Conservation (phyloP, 2,113 vertebrate genomes). For the Dissostichus mawsoni region DNA sequence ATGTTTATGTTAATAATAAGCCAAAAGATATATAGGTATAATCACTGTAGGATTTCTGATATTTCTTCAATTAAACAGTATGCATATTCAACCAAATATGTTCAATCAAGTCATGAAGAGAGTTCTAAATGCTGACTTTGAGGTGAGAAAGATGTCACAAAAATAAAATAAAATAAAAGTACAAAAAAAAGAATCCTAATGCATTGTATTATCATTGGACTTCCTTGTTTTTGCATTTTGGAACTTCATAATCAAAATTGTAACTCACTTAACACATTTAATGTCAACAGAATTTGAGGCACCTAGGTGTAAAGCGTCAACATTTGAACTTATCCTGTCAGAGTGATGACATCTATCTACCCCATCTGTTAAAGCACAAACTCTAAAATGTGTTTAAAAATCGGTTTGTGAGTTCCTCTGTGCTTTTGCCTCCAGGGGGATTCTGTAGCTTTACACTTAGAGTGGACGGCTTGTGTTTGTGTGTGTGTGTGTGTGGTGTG, state of each 20-base stretch:
- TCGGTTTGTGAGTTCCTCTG: neutral
- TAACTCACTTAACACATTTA: neutral
- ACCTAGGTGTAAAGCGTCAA: neutral
- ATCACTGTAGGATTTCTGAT: neutral
- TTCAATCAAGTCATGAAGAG: neutral
- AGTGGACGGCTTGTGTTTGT: constrained; percentile 10
- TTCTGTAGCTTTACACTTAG: neutral
- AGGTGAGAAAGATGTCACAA: neutral
- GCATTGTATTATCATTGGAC: neutral
- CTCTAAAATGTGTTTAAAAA: neutral
- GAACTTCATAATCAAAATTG: neutral
- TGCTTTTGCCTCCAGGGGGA: constrained; percentile 2
- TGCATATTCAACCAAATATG: neutral
- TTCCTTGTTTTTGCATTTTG: too few relatives aligned
- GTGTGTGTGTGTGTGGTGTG: neutral
- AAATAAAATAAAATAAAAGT: neutral
- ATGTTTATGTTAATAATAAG: neutral
- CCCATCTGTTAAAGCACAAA: neutral
- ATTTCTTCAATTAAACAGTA: neutral
- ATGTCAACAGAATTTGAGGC: neutral
- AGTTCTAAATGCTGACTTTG: neutral
- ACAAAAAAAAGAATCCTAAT: neutral
- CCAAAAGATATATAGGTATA: neutral
- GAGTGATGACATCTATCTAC: neutral
- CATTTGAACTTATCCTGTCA: neutral